A percentile compares a stretch with the other conserved stretches of the same genome.
phyloP scores from a whole-genome alignment of 2,888 invertebrate species.

The Erebia ligea region DNA sequence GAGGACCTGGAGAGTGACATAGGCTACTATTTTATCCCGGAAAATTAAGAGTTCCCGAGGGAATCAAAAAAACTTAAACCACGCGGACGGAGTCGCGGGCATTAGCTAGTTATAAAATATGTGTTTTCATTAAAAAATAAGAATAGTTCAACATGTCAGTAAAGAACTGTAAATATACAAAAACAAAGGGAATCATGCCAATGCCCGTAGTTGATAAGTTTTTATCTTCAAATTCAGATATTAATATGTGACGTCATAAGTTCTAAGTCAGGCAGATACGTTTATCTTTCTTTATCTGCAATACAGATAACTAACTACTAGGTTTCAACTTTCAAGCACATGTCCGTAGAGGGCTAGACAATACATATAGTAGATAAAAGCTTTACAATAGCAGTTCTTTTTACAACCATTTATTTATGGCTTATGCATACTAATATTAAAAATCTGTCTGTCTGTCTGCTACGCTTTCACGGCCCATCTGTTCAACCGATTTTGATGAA shows the following conservation, averaged over 20 bases:
- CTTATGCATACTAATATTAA: too few relatives aligned
- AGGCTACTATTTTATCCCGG: too few relatives aligned
- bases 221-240: conserved; percentile 6
- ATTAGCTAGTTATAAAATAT: too few relatives aligned
- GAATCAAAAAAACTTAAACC: too few relatives aligned
- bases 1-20: too few relatives aligned
- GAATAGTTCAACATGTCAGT: background rate
- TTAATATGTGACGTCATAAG: conserved; percentile 1
- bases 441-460: too few relatives aligned
- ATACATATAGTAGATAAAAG: background rate
- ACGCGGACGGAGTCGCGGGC: too few relatives aligned
- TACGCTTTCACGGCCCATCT: too few relatives aligned
- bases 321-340: background rate
- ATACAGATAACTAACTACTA: background rate
- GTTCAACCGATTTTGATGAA: too few relatives aligned
- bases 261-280: conserved; percentile 3
- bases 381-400: too few relatives aligned
- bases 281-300: background rate
- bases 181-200: background rate
- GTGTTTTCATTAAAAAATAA: background rate
- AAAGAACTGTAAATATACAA: background rate
- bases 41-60: too few relatives aligned
- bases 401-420: too few relatives aligned
- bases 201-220: background rate
- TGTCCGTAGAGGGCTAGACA: background rate